Percentiles rank a stretch among this genome's conserved stretches.
phyloP scores from a whole-genome alignment of 37 sponge, comb jelly and placozoan species.

The Crambe crambe region DNA sequence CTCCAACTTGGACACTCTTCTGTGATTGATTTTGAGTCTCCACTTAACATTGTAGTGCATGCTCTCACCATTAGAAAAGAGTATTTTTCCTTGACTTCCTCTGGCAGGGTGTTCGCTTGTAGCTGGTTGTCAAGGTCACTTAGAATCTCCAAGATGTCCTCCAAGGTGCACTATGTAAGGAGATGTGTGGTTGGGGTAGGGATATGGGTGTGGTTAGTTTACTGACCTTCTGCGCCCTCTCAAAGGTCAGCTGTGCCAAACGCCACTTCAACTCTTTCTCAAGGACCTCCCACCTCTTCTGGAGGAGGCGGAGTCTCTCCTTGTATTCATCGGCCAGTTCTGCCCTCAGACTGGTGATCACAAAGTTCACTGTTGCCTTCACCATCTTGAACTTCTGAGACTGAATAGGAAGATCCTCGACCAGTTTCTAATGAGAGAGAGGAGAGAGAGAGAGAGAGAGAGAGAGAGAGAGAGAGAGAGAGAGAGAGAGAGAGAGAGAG shows the following conservation, averaged over 20 bases:
- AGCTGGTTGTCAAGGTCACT: conserved; percentile 25
- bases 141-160: conserved; percentile 4
- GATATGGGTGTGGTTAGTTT: background rate
- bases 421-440: conserved; percentile 2
- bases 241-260: conserved; percentile 30
- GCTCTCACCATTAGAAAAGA: conserved; percentile 14
- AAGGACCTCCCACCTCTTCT: conserved; percentile 16
- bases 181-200: background rate
- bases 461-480: background rate
- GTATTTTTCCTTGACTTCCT: conserved; percentile 7
- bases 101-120: background rate
- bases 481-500: too few relatives aligned
- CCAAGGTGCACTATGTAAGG: background rate
- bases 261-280: background rate
- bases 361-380: conserved; percentile 22
- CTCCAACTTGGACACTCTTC: too few relatives aligned
- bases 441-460: background rate
- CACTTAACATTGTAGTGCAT: too few relatives aligned
- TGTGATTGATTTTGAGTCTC: too few relatives aligned
- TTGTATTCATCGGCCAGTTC: background rate
- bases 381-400: conserved; percentile 19
- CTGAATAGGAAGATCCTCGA: conserved; percentile 13
- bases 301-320: background rate
- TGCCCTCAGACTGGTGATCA: conserved; percentile 1
- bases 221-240: conserved; percentile 26